Percentiles rank a stretch among this genome's conserved stretches.
These are phyloP conservation scores for Scrobipalpa costella DNA, from an alignment of 2,888 invertebrate genomes.

Conservation along the genomic window DNA sequence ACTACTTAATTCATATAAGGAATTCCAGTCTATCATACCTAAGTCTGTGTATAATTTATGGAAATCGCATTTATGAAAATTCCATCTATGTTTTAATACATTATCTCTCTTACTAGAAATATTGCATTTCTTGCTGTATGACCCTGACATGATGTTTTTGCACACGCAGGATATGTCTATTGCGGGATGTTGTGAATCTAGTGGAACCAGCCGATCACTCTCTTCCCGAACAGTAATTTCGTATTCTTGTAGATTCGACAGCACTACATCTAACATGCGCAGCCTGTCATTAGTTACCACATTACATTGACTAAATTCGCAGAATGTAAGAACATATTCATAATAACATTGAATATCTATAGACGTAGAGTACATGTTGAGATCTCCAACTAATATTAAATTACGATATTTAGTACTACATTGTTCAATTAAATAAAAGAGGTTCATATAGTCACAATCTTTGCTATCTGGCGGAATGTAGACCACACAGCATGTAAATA, in stretches of 20 bases:
- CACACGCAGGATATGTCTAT: neutral
- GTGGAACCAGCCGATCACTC: neutral
- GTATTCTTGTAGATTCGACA: neutral
- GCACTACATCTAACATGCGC: neutral
- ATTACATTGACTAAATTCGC: neutral
- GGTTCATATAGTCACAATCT: neutral
- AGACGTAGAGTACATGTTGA: neutral
- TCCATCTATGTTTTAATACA: neutral
- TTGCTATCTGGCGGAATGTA: conserved; percentile 20
- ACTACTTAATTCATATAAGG: neutral
- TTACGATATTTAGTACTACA: neutral
- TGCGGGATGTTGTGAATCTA: neutral
- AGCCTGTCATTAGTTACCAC: neutral
- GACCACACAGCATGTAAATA: conserved; percentile 11
- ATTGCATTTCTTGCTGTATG: neutral
- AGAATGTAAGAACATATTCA: neutral
- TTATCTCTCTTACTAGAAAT: neutral
- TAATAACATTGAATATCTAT: neutral
- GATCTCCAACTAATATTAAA: neutral
- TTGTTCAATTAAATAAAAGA: conserved; percentile 1
- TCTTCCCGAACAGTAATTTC: neutral
- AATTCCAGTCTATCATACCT: neutral
- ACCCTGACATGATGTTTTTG: neutral
- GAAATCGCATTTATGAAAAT: neutral
- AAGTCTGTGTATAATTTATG: neutral